A percentile compares a stretch with the other conserved stretches of the same genome.
phyloP scores from a whole-genome alignment of 2,797 vertebrate species.

The Leptoclinus maculatus region DNA sequence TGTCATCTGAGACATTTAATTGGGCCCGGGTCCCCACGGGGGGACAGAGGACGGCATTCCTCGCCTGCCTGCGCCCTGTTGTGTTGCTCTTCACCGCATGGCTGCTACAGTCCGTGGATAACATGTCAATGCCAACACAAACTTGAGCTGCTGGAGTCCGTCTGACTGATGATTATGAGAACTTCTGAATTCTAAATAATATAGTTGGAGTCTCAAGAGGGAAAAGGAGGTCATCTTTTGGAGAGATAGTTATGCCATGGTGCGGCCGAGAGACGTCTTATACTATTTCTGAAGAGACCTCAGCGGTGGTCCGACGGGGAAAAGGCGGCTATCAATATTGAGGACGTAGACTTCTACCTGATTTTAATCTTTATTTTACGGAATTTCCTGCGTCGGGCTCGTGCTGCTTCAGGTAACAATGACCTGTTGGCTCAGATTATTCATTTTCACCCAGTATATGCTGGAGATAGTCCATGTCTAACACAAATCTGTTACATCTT shows the following conservation, averaged over 20 bases:
- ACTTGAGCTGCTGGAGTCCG: conserved; percentile 38
- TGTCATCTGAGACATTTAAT: conserved; percentile 95
- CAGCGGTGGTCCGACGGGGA: conserved; percentile 1
- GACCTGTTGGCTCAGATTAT: conserved; percentile 19
- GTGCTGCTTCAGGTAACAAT: conserved; percentile 73
- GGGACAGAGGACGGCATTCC: conserved; percentile 90
- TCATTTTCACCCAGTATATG: not conserved
- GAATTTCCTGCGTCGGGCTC: conserved; percentile 54
- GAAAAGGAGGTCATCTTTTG: conserved; percentile 25
- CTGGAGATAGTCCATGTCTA: not conserved
- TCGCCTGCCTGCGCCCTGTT: conserved; percentile 84
- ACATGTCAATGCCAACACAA: conserved; percentile 50
- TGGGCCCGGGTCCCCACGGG: conserved; percentile 88
- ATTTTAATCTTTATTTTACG: conserved; percentile 8
- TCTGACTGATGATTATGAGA: conserved; percentile 20
- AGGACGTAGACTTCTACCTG: conserved; percentile 33
- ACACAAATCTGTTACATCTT: too few relatives aligned
- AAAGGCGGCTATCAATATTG: conserved; percentile 1
- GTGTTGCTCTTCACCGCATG: conserved; percentile 72
- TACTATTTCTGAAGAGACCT: conserved; percentile 31
- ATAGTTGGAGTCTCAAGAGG: conserved; percentile 13
- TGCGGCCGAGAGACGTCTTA: conserved; percentile 10
- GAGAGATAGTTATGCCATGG: conserved; percentile 31
- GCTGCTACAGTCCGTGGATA: conserved; percentile 56
- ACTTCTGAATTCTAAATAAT: conserved; percentile 11